Evolutionary conservation across 2,888 invertebrate genomes (phyloP), one percentile per base, ranked within the genome.

Genomic region (Sinopyrophorus schimmeli): DNA sequence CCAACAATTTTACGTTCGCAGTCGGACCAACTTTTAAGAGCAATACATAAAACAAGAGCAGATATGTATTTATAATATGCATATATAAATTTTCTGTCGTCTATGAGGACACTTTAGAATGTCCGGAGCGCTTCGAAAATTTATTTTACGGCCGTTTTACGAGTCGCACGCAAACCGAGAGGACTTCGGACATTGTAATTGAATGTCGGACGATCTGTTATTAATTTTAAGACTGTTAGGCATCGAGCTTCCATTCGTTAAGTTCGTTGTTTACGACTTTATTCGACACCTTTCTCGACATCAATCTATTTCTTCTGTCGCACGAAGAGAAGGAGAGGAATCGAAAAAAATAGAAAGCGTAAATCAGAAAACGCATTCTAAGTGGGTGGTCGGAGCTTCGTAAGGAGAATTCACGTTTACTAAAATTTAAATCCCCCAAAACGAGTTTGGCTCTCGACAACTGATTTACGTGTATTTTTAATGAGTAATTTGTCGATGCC

Each of bases 21-120:
- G 32, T 11, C 18, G 32, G 32, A 32, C 20, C 32, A 20, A 32
- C 32, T 20, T 32, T 32, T 20, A 18, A 32, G 9, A 32, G 20
- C 20, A 12, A 18, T 32, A 32, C 18, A 32, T 32, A 32, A 32
- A 32, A 32, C 10, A 32, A 32, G 16, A 11, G 12, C 20, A 32
- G 11, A 32, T 35, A 35, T 21, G 9, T 35, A 35, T 35, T n/a
- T n/a, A n/a, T n/a, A n/a, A n/a, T n/a, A n/a, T n/a, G n/a, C n/a
- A n/a, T n/a, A n/a, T n/a, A n/a, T n/a, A n/a, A n/a, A n/a, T n/a
- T 24, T 24, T 23, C 15, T n/a, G 15, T 35, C 35, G 15, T 35
- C 15, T 35, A 35, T 35, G 35, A 35, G 35, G 24, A 24, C 35
- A 35, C 15, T 35, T 11, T 24, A 35, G 24, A 24, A 35, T 35